These are phyloP conservation scores for Chanos chanos DNA, from an alignment of 2,797 vertebrate species.

Conservation along the genomic window DNA sequence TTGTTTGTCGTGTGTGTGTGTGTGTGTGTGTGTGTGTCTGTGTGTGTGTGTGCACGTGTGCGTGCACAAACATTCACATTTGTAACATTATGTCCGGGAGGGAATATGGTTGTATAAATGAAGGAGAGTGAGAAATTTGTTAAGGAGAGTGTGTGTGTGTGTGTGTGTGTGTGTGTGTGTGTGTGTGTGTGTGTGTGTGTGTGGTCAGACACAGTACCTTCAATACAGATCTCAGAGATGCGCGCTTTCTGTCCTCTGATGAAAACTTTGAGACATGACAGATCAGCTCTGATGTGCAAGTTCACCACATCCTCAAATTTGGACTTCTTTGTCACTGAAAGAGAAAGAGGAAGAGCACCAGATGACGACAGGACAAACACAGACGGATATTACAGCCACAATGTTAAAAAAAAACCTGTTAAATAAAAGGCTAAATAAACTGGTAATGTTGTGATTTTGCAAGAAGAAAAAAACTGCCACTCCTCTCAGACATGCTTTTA, in stretches of 20 bases:
- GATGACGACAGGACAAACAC: not conserved
- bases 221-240: slow-evolving; percentile 91
- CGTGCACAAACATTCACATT: too few species aligned
- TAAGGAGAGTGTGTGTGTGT: too few species aligned
- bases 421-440: too few species aligned
- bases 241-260: slow-evolving; percentile 84
- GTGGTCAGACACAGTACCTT: slow-evolving; percentile 82
- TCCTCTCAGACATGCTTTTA: too few species aligned
- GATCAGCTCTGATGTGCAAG: slow-evolving; percentile 83
- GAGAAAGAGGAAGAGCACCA: not conserved
- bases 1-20: too few species aligned
- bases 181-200: not conserved
- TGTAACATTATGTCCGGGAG: too few species aligned
- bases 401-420: not conserved
- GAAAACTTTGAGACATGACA: slow-evolving; percentile 87
- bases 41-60: not conserved
- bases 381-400: not conserved
- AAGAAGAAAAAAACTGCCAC: too few species aligned
- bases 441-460: too few species aligned
- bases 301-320: slow-evolving; percentile 86
- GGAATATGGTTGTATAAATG: too few species aligned
- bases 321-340: slow-evolving; percentile 74
- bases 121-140: too few species aligned
- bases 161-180: not conserved
- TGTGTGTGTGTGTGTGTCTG: not conserved